phyloP scores from a whole-genome alignment of 2,888 invertebrate species.

The Cactoblastis cactorum region DNA sequence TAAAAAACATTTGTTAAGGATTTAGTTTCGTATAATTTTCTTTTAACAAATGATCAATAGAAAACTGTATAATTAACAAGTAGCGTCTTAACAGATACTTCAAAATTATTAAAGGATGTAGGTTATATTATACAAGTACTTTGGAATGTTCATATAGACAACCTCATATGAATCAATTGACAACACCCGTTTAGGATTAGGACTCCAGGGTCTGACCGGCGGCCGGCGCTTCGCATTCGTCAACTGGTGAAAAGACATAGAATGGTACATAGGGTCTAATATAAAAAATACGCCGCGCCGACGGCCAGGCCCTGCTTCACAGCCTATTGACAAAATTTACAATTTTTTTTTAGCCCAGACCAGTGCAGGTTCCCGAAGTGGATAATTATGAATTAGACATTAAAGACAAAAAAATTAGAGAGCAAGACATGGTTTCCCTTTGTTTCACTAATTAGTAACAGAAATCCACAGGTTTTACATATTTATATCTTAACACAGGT shows the following conservation, averaged over 20 bases:
- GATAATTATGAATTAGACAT: slow-evolving; percentile 13
- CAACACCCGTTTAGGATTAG: slow-evolving; percentile 24
- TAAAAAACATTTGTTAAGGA: slow-evolving; percentile 61
- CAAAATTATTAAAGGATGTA: slow-evolving; percentile 76
- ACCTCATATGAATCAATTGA: slow-evolving; percentile 70
- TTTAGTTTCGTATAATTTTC: slow-evolving; percentile 80
- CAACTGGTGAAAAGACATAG: slow-evolving; percentile 39
- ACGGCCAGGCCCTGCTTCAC: slow-evolving; percentile 38
- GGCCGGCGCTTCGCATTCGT: slow-evolving; percentile 23
- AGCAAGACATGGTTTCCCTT: slow-evolving; percentile 13
- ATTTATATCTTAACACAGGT: neutral
- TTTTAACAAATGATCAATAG: slow-evolving; percentile 80
- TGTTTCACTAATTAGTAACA: neutral
- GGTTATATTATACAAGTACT: slow-evolving; percentile 78
- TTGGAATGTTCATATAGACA: slow-evolving; percentile 78
- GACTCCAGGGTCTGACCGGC: slow-evolving; percentile 15
- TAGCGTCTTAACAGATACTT: slow-evolving; percentile 78
- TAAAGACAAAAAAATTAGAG: too few relatives aligned
- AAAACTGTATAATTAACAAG: slow-evolving; percentile 80
- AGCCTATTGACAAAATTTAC: slow-evolving; percentile 55
- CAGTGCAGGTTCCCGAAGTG: slow-evolving; percentile 37
- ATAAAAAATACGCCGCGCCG: slow-evolving; percentile 46
- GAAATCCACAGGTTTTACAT: neutral
- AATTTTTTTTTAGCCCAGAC: slow-evolving; percentile 64
- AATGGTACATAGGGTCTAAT: slow-evolving; percentile 39